Conservation (phyloP, 2,797 vertebrate species). For the Huso huso region DNA sequence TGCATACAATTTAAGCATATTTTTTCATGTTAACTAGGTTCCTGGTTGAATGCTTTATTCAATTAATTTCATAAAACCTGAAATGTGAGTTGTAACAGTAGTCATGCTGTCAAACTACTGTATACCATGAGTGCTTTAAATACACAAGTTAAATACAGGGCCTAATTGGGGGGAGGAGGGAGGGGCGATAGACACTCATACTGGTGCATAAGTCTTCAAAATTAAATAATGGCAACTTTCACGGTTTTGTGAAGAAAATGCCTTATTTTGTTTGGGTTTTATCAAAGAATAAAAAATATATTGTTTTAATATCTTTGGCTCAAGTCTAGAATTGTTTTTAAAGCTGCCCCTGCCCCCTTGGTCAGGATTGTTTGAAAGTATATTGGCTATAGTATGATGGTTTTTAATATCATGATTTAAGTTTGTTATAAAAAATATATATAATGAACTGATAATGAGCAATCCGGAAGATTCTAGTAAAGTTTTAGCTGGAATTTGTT, state of each 20-base stretch:
- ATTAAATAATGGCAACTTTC: background rate
- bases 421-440: too few species aligned
- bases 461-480: too few species aligned
- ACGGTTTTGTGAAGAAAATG: background rate
- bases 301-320: background rate
- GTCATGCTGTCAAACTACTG: slow-evolving; percentile 34
- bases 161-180: background rate
- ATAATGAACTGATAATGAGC: too few species aligned
- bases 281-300: background rate
- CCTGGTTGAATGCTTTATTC: slow-evolving; percentile 22
- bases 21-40: slow-evolving; percentile 21
- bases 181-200: background rate
- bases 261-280: background rate
- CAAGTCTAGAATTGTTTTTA: background rate
- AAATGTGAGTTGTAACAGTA: slow-evolving; percentile 22
- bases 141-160: slow-evolving; percentile 11
- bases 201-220: background rate
- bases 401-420: too few species aligned
- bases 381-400: too few species aligned
- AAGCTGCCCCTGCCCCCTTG: too few species aligned
- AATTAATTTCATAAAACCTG: slow-evolving; percentile 7
- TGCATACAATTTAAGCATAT: slow-evolving; percentile 34
- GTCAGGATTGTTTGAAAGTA: too few species aligned
- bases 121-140: slow-evolving; percentile 62
- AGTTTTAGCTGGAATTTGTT: too few species aligned